Evolutionary conservation across 2,888 invertebrate species (phyloP), one percentile per base, ranked within the genome.

Genomic region (Sphaerophoria rueppellii): DNA sequence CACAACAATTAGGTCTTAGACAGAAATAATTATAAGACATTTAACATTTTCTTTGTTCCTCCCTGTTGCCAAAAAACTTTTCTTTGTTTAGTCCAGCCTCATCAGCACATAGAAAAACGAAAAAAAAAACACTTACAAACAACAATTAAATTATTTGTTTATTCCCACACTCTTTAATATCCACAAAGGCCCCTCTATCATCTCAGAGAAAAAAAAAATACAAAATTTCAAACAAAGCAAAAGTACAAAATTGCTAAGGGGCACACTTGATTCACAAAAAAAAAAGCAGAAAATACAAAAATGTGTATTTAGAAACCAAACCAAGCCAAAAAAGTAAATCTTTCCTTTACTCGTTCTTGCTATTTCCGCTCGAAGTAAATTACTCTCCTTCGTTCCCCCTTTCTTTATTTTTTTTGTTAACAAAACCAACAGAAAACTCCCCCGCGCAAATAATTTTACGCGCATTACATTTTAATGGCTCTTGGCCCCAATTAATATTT

Each of bases 101-200:
- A 24, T 24, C 24, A 50, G 9, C 50, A 14, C 35, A 50, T 37
- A 9, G 11, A 32, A 57, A 40, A 16, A 52, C 52, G 9, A 60
- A 46, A 65, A n/a, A 57, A 67, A 57, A 57, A 67, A 60, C 67
- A 67, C 58, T 75, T 75, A 65, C 58, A 71, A 79, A 82, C 57
- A 82, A 69, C 80, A 80, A 83, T 83, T 83, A 83, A 80, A 61
- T 71, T 80, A 72, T 80, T 83, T 75, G 75, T 63, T 80, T 54
- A 67, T 83, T 83, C 83, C 80, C 83, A 79, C 80, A 83, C 79
- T 73, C 40, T 16, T 24, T 46, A 65, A 65, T 34, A 63, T 48
- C 73, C 55, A 57, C 43, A 65, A 82, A 55, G 70, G 46, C 70
- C 79, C 24, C 65, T 70, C 43, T 58, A 63, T 52, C 24, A 65